phyloP scores from a whole-genome alignment of 2,113 vertebrate species.

The Abramis brama region DNA sequence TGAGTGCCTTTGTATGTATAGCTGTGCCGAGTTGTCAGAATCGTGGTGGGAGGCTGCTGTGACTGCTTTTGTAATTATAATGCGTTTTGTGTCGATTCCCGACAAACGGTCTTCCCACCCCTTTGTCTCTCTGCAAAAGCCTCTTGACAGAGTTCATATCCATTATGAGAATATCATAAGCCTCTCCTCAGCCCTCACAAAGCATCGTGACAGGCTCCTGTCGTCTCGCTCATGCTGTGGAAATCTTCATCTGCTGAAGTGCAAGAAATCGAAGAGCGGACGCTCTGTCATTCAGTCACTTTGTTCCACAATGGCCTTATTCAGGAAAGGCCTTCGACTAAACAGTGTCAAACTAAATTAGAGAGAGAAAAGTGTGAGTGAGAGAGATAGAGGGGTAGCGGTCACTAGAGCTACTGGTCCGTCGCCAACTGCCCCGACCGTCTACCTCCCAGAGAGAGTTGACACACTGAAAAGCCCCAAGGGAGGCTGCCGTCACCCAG shows the following conservation, averaged over 20 bases:
- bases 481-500: conserved; percentile 40
- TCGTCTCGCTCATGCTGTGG: conserved; percentile 30
- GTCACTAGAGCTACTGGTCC: conserved; percentile 20
- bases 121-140: conserved; percentile 38
- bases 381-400: not conserved
- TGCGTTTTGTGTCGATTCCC: conserved; percentile 39
- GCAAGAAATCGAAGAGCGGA: conserved; percentile 14
- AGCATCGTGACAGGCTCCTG: not conserved
- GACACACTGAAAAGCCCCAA: conserved; percentile 22
- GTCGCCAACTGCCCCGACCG: not conserved
- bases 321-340: conserved; percentile 8
- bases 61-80: conserved; percentile 48
- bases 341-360: conserved; percentile 45
- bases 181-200: conserved; percentile 15
- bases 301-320: conserved; percentile 33
- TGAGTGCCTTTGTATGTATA: conserved; percentile 5
- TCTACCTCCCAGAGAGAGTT: conserved; percentile 35
- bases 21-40: conserved; percentile 32
- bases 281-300: conserved; percentile 5
- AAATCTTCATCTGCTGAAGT: conserved; percentile 35
- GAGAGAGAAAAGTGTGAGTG: conserved; percentile 13
- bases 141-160: conserved; percentile 35
- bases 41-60: not conserved
- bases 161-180: conserved; percentile 44
- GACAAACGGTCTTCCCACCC: not conserved